Evolutionary conservation across 2,113 vertebrate genomes (phyloP).

Genomic region (Semicossyphus pulcher): DNA sequence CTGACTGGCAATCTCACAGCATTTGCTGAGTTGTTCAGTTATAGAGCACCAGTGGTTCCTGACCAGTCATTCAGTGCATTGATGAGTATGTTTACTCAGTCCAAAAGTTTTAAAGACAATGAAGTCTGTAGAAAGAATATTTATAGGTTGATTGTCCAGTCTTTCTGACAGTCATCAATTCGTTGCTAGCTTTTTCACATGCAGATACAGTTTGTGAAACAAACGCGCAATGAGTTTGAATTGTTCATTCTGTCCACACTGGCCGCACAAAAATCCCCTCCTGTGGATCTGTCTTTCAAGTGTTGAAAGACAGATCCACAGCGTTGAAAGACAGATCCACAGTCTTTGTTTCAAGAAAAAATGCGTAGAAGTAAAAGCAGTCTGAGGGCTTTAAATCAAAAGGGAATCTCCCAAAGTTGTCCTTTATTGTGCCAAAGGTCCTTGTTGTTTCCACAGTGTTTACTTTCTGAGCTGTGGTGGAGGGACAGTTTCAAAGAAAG

Average conservation of each 20-base stretch:
- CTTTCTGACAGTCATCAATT: not conserved
- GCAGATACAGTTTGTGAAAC: not conserved
- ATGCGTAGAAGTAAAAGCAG: not conserved
- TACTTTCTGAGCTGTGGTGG: not conserved
- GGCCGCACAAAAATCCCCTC: not conserved
- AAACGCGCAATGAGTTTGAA: not conserved
- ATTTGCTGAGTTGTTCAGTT: not conserved
- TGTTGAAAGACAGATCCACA: not conserved
- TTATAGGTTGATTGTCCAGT: not conserved
- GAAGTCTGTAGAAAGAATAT: not conserved
- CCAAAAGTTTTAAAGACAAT: not conserved
- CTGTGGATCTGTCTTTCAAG: not conserved
- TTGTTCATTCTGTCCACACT: not conserved
- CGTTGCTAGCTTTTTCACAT: not conserved
- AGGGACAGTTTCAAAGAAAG: not conserved
- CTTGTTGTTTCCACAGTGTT: conserved; percentile 12
- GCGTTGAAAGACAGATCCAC: not conserved
- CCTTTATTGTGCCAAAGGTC: not conserved
- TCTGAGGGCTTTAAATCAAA: not conserved
- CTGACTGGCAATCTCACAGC: not conserved
- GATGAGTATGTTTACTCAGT: not conserved
- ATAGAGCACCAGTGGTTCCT: not conserved
- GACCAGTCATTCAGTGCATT: not conserved
- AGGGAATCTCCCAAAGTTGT: not conserved
- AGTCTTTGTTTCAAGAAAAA: not conserved